Conservation (phyloP, 1,140 invertebrate genomes). For the Habropoda laboriosa region DNA sequence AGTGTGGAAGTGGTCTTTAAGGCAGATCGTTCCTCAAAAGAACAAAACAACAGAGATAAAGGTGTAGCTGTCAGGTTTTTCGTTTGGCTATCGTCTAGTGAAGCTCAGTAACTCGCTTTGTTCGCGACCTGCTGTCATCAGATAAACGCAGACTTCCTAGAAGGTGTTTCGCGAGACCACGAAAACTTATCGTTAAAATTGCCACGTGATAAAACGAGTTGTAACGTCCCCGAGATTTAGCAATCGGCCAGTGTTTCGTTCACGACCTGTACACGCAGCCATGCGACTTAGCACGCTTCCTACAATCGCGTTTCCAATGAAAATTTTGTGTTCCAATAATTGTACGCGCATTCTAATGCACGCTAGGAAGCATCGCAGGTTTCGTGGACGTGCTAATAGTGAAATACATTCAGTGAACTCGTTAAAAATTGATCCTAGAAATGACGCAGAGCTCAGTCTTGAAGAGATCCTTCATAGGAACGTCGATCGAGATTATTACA, state of each 20-base stretch:
- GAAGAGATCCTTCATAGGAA: neutral
- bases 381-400: neutral
- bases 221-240: neutral
- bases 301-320: neutral
- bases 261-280: neutral
- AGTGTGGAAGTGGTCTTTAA: neutral
- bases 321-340: neutral
- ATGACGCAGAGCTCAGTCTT: neutral
- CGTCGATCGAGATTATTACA: neutral
- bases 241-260: neutral
- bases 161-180: neutral
- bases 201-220: neutral
- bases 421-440: neutral
- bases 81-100: too few species aligned
- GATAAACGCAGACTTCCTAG: neutral
- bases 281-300: neutral
- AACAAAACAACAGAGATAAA: neutral
- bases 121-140: neutral
- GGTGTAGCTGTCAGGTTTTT: neutral
- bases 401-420: neutral
- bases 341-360: neutral
- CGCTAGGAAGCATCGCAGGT: neutral
- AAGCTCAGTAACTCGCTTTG: neutral
- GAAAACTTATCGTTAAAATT: conserved; percentile 5
- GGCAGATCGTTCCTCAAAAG: too few species aligned